Evolutionary conservation across 2,113 vertebrate species (phyloP), one percentile per base, ranked within the genome.

Genomic region (Tachysurus vachellii): DNA sequence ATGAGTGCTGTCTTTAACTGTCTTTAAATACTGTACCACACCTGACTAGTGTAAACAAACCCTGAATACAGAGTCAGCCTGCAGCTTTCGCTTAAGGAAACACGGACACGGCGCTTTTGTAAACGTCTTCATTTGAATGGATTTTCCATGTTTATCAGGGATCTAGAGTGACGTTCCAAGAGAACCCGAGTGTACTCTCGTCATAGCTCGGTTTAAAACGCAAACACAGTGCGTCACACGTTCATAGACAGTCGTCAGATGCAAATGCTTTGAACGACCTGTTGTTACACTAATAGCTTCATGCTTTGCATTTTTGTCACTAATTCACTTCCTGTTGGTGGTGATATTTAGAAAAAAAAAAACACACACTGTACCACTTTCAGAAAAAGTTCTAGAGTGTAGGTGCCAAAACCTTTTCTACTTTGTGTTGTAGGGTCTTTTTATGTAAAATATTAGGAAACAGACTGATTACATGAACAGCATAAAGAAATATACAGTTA

Each of bases 71-170:
- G 12, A 47, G 11, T 36, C 64, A 16, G 64, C 13, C n/a, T 31
- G 28, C 14, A 31, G 64, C 28, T 64, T 42, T n/a, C 50, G 10
- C n/a, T 26, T 73, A 28, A 68, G 86, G 31, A 61, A 77, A n/a
- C 19, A n/a, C 70, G 14, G 26, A 19, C 68, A 26, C 7, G 54
- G 19, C 36, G 68, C 36, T 21, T 76, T 47, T 80, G 73, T 80
- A 56, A 57, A 16, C 85, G 54, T 87, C 50, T 76, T 76, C 36
- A 86, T 86, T 90, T 88, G 68, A 88, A 88, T 87, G 56, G 68
- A 90, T 47, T 86, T 88, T 88, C 73, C 89, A 89, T 86, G 73
- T 53, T 47, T 88, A 88, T 88, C 86, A 42, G 71, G 8, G 82
- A 86, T 84, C 87, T 81, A 36, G n/a, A n/a, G 23, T 61, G 50